Percentiles rank a stretch among this genome's conserved stretches.
Evolutionary conservation across 2,797 vertebrate species (phyloP).

Genomic region (Halcyon smyrnensis): DNA sequence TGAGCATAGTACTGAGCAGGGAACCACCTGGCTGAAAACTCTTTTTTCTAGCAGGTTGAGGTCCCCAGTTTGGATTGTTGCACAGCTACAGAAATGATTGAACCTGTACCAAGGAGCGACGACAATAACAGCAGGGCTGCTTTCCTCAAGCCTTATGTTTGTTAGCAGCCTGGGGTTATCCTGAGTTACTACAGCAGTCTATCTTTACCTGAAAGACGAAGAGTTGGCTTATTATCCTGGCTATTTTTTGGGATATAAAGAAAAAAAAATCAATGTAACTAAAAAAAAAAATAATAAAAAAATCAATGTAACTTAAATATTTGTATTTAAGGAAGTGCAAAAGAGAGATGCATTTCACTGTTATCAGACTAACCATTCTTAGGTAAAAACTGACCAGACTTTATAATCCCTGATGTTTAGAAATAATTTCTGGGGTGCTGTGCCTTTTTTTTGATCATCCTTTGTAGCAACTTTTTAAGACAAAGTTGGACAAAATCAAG

Average conservation of each 20-base stretch:
- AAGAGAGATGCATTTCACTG: background rate
- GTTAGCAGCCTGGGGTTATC: background rate
- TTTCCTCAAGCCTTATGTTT: background rate
- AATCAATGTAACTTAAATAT: background rate
- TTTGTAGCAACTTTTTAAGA: background rate
- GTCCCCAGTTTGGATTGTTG: background rate
- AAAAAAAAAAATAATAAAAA: background rate
- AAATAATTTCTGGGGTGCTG: background rate
- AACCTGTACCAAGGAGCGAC: background rate
- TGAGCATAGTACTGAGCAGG: background rate
- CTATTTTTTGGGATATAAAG: background rate
- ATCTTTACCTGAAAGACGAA: background rate
- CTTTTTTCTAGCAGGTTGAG: background rate
- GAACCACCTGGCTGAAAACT: background rate
- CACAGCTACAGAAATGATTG: background rate
- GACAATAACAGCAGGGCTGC: background rate
- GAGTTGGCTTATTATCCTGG: background rate
- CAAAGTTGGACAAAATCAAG: background rate
- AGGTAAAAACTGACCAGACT: background rate
- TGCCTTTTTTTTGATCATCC: background rate
- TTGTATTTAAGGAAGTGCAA: background rate
- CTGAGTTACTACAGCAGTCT: background rate
- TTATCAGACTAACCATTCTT: background rate
- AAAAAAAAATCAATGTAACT: background rate
- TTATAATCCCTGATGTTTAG: background rate